These are phyloP conservation scores for Hesperia comma DNA, from an alignment of 2,888 invertebrate genomes.

Conservation along the genomic window DNA sequence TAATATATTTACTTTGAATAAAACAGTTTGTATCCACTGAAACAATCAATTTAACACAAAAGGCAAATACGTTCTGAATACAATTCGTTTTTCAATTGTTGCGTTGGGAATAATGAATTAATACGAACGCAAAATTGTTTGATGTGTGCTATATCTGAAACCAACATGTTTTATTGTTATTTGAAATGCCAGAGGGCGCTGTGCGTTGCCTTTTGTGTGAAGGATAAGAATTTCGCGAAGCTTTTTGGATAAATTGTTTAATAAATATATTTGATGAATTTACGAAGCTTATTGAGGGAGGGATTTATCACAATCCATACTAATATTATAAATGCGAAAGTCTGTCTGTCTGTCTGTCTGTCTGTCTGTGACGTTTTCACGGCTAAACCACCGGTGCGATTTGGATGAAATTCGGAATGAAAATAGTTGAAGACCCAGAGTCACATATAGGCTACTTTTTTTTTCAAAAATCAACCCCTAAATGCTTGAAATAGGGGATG, in stretches of 20 bases:
- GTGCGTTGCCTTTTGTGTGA: background rate
- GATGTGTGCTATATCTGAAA: slow-evolving; percentile 1
- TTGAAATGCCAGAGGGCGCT: slow-evolving; percentile 2
- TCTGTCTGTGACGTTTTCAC: too few relatives aligned
- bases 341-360: too few relatives aligned
- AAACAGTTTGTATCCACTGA: background rate
- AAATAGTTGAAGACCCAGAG: too few relatives aligned
- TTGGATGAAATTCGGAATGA: too few relatives aligned
- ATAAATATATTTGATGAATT: slow-evolving; percentile 5
- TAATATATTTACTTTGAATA: too few relatives aligned
- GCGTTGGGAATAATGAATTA: slow-evolving; percentile 4
- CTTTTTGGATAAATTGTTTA: slow-evolving; percentile 1
- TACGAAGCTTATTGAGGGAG: background rate
- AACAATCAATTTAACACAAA: slow-evolving; percentile 2
- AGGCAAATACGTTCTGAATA: background rate
- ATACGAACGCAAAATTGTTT: background rate
- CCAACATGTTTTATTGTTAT: slow-evolving; percentile 5
- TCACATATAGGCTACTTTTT: too few relatives aligned
- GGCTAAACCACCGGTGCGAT: too few relatives aligned
- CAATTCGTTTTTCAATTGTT: slow-evolving; percentile 3
- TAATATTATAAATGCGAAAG: too few relatives aligned
- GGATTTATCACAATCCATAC: background rate
- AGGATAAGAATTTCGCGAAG: background rate
- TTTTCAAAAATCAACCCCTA: too few relatives aligned
- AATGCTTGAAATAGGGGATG: too few relatives aligned